Conservation (phyloP, 2,113 vertebrate species). For the Antechinus flavipes region DNA sequence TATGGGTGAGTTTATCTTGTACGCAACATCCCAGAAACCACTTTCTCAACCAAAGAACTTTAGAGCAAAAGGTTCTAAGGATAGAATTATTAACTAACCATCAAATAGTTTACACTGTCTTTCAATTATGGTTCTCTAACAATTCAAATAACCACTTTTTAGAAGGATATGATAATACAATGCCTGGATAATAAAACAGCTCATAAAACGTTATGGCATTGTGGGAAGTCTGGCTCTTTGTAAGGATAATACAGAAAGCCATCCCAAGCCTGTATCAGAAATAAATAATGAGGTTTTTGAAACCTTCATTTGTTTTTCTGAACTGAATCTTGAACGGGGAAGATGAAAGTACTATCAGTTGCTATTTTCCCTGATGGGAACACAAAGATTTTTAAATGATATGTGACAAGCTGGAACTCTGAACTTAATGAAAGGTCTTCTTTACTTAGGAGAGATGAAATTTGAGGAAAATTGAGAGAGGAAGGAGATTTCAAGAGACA, state of each 20-base stretch:
- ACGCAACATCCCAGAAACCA: neutral
- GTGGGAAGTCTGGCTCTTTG: conserved; percentile 41
- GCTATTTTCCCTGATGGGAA: conserved; percentile 63
- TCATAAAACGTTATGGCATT: conserved; percentile 62
- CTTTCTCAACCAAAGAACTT: neutral
- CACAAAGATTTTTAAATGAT: conserved; percentile 64
- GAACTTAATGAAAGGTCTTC: conserved; percentile 47
- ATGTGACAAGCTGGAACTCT: conserved; percentile 38
- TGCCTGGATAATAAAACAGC: conserved; percentile 53
- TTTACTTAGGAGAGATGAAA: conserved; percentile 33
- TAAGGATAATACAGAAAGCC: conserved; percentile 50
- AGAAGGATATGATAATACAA: conserved; percentile 51
- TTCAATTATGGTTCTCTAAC: conserved; percentile 44
- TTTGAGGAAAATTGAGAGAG: conserved; percentile 21
- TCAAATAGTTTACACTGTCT: neutral
- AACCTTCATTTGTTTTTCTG: conserved; percentile 62
- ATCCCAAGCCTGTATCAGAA: conserved; percentile 50
- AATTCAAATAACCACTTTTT: conserved; percentile 57
- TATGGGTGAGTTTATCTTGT: neutral
- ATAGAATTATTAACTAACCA: neutral
- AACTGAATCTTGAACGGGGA: conserved; percentile 55
- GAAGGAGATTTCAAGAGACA: conserved; percentile 22
- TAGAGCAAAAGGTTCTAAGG: conserved; percentile 4
- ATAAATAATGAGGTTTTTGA: conserved; percentile 72
- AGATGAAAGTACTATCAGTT: conserved; percentile 69